phyloP scores from a whole-genome alignment of 1,140 invertebrate genomes.

The Camponotus vicinus region DNA sequence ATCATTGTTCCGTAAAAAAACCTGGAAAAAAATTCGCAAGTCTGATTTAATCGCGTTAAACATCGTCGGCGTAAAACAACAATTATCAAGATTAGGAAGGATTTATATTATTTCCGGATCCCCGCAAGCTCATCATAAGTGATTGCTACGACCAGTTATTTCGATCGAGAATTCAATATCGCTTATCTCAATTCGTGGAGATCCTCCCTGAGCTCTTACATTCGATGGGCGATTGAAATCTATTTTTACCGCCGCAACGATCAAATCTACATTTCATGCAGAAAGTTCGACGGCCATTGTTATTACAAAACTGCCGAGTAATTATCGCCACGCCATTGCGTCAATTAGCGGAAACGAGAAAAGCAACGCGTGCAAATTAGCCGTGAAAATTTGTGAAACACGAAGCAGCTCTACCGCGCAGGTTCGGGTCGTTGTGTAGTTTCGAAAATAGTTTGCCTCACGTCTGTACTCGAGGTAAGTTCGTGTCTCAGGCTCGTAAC shows the following conservation, averaged over 20 bases:
- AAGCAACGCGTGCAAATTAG: conserved; percentile 17
- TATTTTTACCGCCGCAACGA: conserved; percentile 10
- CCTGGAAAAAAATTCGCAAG: background rate
- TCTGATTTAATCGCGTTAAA: conserved; percentile 2
- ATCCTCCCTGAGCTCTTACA: background rate
- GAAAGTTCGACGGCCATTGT: conserved; percentile 11
- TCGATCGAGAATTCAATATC: conserved; percentile 28
- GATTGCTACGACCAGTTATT: conserved; percentile 42
- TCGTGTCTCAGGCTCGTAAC: conserved; percentile 23
- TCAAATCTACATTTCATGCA: conserved; percentile 41
- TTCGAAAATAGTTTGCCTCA: conserved; percentile 16
- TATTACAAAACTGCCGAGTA: conserved; percentile 12
- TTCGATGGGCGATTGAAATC: conserved; percentile 35
- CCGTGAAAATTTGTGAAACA: conserved; percentile 7
- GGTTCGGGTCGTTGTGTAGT: conserved; percentile 1
- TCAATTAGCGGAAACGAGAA: background rate
- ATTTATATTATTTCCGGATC: conserved; percentile 2
- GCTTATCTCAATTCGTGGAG: background rate
- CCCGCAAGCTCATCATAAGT: background rate
- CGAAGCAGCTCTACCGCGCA: conserved; percentile 6
- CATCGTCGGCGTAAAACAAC: background rate
- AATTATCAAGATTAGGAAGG: conserved; percentile 5
- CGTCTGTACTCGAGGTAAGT: background rate
- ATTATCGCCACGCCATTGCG: conserved; percentile 4
- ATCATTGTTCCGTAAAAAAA: background rate